Evolutionary conservation across 2,888 invertebrate genomes (phyloP).

Genomic region (Oscheius sp.): DNA sequence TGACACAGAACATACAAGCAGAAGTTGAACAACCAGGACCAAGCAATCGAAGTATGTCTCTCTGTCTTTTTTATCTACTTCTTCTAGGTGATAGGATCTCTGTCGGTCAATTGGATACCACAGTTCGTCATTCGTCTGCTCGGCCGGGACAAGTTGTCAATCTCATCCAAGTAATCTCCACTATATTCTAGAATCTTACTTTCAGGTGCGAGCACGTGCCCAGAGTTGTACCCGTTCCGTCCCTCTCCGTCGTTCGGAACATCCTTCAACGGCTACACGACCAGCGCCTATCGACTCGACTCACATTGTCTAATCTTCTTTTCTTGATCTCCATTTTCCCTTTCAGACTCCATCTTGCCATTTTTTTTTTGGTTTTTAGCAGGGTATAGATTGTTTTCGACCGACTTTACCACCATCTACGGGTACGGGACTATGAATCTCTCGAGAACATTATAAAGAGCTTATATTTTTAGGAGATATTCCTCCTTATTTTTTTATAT

Average conservation of each 20-base stretch:
- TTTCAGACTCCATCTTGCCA: not conserved
- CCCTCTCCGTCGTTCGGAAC: slow-evolving; percentile 20
- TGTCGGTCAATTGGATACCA: not conserved
- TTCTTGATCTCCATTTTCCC: slow-evolving; percentile 4
- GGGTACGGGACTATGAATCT: slow-evolving; percentile 15
- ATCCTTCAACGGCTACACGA: slow-evolving; percentile 11
- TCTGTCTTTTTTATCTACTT: too few relatives aligned
- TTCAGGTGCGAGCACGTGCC: slow-evolving; percentile 30
- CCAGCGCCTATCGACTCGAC: slow-evolving; percentile 24
- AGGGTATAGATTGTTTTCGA: slow-evolving; percentile 15
- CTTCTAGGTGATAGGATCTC: too few relatives aligned
- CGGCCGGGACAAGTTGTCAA: slow-evolving; percentile 48
- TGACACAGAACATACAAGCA: slow-evolving; percentile 1
- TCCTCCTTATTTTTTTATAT: too few relatives aligned
- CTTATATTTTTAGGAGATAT: not conserved
- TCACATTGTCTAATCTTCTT: slow-evolving; percentile 2
- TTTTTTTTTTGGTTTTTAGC: slow-evolving; percentile 14
- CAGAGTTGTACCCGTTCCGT: slow-evolving; percentile 31
- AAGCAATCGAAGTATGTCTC: slow-evolving; percentile 15
- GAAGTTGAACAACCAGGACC: slow-evolving; percentile 14
- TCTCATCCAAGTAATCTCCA: slow-evolving; percentile 41
- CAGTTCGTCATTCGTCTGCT: slow-evolving; percentile 10
- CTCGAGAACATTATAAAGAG: slow-evolving; percentile 17
- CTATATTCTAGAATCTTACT: not conserved
- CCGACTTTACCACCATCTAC: slow-evolving; percentile 2